Conservation (phyloP, 2,113 vertebrate species). For the Nyctibius bracteatus region DNA sequence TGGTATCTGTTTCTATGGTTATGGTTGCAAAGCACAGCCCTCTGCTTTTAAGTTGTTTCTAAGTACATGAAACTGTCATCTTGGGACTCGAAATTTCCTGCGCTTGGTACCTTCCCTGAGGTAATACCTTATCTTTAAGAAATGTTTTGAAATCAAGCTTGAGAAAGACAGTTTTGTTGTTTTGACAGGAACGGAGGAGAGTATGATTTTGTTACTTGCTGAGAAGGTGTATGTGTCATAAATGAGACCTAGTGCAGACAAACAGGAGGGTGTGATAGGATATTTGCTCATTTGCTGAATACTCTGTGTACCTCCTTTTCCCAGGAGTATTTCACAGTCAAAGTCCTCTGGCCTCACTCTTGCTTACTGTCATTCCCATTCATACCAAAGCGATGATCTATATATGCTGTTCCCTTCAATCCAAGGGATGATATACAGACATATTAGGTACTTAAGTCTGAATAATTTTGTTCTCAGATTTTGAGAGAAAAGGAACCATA, state of each 20-base stretch:
- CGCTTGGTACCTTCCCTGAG: not conserved
- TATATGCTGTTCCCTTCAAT: not conserved
- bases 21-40: not conserved
- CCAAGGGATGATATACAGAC: not conserved
- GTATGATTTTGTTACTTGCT: not conserved
- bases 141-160: not conserved
- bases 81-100: conserved; percentile 7
- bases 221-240: not conserved
- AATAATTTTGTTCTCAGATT: not conserved
- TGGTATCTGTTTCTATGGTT: conserved; percentile 29
- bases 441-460: not conserved
- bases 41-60: conserved; percentile 19
- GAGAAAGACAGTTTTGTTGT: not conserved
- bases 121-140: conserved; percentile 5
- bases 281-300: not conserved
- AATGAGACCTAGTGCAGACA: not conserved
- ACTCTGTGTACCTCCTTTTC: not conserved
- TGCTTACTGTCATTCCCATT: not conserved
- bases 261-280: not conserved
- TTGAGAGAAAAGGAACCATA: not conserved
- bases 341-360: not conserved
- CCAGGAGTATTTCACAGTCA: not conserved
- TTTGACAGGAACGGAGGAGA: not conserved
- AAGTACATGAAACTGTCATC: not conserved
- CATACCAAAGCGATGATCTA: fast-evolving